Base-by-base conservation (phyloP, 2,888 invertebrate species). In the Plebejus argus region DNA sequence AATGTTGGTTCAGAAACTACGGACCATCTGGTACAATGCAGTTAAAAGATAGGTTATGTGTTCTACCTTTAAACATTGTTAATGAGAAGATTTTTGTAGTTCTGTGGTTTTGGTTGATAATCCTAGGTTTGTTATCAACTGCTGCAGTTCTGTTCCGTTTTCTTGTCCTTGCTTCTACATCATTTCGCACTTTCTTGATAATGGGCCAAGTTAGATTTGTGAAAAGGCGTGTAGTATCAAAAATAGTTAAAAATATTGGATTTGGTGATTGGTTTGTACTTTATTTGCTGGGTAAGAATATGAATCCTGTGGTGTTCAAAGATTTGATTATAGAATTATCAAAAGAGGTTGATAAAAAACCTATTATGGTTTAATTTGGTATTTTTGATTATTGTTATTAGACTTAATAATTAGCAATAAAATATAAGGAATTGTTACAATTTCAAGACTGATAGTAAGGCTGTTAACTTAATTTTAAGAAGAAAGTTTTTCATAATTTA, bases 261-360 rank as follows among this genome's bases (percentile, higher is more conserved):
- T 96, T 95, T 79, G 96, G 96, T 0, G 97, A 97, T 87, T 97
- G 97, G 96, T 97, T 97, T 87, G 86, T 98, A 56, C 89, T 98
- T 12, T 96, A 96, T 86, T 95, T 96, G 85, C 92, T 98, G 74
- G 96, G 97, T 78, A 96, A 96, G 85, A 98, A 98, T 87, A 95
- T 97, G 82, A 96, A 96, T 86, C 96, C 96, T 0, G 89, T 96
- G 23, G 90, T 96, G 76, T 97, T 95, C 86, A 94, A 95, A 81
- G 96, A 97, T 82, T 87, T 97, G 72, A 88, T 97, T 78, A 83
- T 94, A 74, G 94, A 95, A 80, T 86, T 96, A 71, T 90, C 91
- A 45, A 91, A 90, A 80, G 90, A 90, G 76, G 81, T 92, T 15
- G 89, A 92, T 23, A 86, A 87, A 66, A 89, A 85, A 80, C 84